Evolutionary conservation across 2,113 vertebrate species (phyloP), one percentile per base, ranked within the genome.

Genomic region (Oostethus manadensis): DNA sequence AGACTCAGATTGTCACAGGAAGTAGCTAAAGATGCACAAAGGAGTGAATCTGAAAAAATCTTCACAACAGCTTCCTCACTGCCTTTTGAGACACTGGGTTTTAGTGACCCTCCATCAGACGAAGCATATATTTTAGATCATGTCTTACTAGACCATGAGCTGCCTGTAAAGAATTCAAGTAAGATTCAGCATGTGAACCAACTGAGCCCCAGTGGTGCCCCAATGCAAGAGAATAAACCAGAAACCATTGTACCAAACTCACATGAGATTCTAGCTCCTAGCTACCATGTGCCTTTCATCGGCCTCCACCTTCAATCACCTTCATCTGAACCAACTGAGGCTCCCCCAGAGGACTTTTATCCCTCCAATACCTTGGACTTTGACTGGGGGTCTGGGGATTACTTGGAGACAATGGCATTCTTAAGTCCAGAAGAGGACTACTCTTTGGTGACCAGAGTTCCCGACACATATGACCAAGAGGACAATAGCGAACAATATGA

Each of bases 371-470:
- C 86, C 10, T 71, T 83, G 60, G 92, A 93, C 13, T 79, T 84
- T 1, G 92, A 96, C 0, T 77, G 84, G 80, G 95, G 93, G 1
- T 97, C 94, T 6, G 94, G 94, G 0, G 93, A 94, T 68, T 90
- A 93, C 35, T 22, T 84, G 6, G 93, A 95, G 83, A 93, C 94
- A 0, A 81, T 92, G 70, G 88, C 91, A 10, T 64, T 87, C 56
- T 44, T 88, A 55, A 70, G 73, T 17, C 72, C 83, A 15, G 88
- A 90, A 11, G 88, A 86, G 21, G 90, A 86, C 40, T 26, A 88
- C 60, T 66, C 82, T 42, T 65, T 79, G 0, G 71, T 74, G 68
- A 91, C 88, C 73, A 93, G 88, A 40, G 0, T 88, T 10, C 77
- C 84, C 0, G 91, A 93, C 0, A 40, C 82, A 1, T 89, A 91